Evolutionary conservation across 2,113 vertebrate genomes (phyloP), one percentile per base, ranked within the genome.

Genomic region (Orcinus orca): DNA sequence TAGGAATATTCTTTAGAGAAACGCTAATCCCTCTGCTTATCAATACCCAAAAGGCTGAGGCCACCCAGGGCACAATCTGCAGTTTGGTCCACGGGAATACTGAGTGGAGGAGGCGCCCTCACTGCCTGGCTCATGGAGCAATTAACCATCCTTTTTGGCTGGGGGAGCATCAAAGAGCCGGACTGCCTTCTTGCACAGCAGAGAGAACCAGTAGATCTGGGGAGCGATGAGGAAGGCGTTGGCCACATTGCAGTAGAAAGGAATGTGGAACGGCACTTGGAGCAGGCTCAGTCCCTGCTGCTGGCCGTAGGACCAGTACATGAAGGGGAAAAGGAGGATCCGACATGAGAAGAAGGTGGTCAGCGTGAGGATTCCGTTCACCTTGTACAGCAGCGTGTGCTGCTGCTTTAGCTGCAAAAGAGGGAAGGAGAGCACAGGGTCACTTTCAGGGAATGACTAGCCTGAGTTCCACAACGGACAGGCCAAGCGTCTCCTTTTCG

Each of bases 201-300:
- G 99, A 41, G 98, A 84, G 95, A 99, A 99, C 99, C 99, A 99
- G 99, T 99, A 99, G 98, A 99, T 98, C 98, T 99, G 99, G 1
- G 99, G 99, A 11, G 99, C 99, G 95, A 99, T 98, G 98, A 99
- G 99, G 96, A 99, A 98, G 15, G 97, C 97, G 96, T 99, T 99
- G 97, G 99, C 99, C 88, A 99, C 97, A 85, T 99, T 99, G 98
- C 99, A 97, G 95, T 98, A 97, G 70, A 99, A 97, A 3, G 99
- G 99, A 97, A 99, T 99, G 98, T 98, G 99, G 98, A 99, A 99
- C 55, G 99, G 99, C 87, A 99, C 99, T 80, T 97, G 97, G 98
- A 99, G 98, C 7, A 99, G 7, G 0, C 99, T 99, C 73, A 99
- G 98, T 47, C 99, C 99, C 93, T 98, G 97, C 97, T 99, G 99